phyloP scores from a whole-genome alignment of 2,888 invertebrate species.

The Amorpha juglandis region DNA sequence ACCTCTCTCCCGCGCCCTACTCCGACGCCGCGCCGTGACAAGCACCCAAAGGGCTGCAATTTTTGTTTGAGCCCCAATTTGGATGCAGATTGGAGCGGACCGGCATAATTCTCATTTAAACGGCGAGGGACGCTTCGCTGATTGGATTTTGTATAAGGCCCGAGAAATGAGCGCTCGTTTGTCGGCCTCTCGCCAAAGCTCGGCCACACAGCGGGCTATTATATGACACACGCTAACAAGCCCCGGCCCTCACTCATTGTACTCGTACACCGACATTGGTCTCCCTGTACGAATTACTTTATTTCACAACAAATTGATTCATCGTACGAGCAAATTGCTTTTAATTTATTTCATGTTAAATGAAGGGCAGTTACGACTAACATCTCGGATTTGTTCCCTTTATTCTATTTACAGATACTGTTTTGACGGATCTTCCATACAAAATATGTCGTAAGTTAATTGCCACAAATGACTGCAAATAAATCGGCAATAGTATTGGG shows the following conservation, averaged over 20 bases:
- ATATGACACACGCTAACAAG: constrained; percentile 2
- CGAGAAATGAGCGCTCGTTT: constrained; percentile 18
- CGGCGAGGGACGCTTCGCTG: constrained; percentile 34
- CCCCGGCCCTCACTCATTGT: neutral
- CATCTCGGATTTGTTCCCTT: too few species aligned
- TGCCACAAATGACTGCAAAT: too few species aligned
- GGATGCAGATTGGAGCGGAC: constrained; percentile 56
- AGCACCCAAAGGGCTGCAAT: constrained; percentile 36
- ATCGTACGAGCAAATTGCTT: neutral
- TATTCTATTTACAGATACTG: too few species aligned
- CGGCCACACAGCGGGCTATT: neutral
- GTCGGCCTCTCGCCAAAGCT: neutral
- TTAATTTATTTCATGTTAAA: too few species aligned
- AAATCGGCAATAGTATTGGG: too few species aligned
- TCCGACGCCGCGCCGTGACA: constrained; percentile 7
- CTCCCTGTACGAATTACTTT: neutral
- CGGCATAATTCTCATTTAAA: constrained; percentile 59
- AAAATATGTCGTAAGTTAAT: too few species aligned
- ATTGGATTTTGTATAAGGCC: constrained; percentile 21
- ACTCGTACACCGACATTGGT: neutral
- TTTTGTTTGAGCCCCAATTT: constrained; percentile 67
- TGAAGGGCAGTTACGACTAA: too few species aligned
- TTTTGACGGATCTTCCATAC: too few species aligned
- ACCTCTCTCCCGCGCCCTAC: neutral
- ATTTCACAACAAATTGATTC: neutral